These are phyloP conservation scores for Hemiprocne comata DNA, from an alignment of 2,113 vertebrate species.

Conservation along the genomic window DNA sequence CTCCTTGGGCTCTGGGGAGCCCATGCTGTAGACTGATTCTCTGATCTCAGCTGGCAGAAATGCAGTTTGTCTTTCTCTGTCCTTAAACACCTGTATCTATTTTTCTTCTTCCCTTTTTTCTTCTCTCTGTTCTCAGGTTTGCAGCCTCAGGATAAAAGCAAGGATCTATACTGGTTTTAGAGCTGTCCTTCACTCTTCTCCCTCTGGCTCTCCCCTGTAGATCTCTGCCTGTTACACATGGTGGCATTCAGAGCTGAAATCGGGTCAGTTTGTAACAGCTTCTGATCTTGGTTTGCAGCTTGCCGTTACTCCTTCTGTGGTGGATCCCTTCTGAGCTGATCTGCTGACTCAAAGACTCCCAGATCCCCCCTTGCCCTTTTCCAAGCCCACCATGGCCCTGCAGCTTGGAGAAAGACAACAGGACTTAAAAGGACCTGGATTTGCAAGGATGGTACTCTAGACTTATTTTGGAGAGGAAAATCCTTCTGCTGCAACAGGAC, in stretches of 20 bases:
- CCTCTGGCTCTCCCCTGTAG: constrained; percentile 77
- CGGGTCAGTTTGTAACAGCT: constrained; percentile 87
- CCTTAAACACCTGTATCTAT: constrained; percentile 70
- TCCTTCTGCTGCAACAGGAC: constrained; percentile 27
- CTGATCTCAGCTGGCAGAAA: constrained; percentile 20
- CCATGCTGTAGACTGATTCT: background rate
- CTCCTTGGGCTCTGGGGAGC: background rate
- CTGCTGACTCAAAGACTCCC: constrained; percentile 66
- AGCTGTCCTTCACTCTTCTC: constrained; percentile 70
- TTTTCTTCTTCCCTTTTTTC: constrained; percentile 59
- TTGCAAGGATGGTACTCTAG: constrained; percentile 28
- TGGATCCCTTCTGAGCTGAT: constrained; percentile 91
- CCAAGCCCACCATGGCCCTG: constrained; percentile 47
- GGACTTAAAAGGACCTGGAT: constrained; percentile 64
- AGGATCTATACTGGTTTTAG: constrained; percentile 98
- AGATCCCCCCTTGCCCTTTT: constrained; percentile 62
- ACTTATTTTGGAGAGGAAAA: background rate
- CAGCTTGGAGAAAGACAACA: constrained; percentile 53
- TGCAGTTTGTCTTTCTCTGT: constrained; percentile 57
- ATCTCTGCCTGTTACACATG: constrained; percentile 75
- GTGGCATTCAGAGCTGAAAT: constrained; percentile 74
- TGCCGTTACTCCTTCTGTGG: constrained; percentile 88
- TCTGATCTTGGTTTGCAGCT: constrained; percentile 97
- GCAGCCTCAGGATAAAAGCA: constrained; percentile 95
- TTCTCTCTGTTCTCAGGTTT: constrained; percentile 89